Conservation (phyloP, 2,888 invertebrate species). For the Hyposoter didymator region DNA sequence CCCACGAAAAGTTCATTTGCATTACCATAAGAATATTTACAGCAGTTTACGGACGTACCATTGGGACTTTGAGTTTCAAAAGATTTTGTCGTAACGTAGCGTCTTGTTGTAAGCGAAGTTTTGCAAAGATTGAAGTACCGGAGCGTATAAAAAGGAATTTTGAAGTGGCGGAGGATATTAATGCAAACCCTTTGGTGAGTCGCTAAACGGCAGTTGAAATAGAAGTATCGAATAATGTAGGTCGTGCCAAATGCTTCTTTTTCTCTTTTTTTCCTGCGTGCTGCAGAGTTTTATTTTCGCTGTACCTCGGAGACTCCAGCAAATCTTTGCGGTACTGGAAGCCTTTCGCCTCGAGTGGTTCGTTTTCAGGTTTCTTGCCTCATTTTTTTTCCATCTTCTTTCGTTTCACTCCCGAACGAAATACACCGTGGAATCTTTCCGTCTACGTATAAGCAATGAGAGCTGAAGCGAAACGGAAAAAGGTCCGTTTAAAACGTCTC, state of each 20-base stretch:
- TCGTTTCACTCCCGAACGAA: slow-evolving; percentile 40
- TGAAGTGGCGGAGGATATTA: slow-evolving; percentile 40
- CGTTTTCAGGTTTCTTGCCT: slow-evolving; percentile 62
- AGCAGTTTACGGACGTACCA: background rate
- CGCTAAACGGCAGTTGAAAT: slow-evolving; percentile 50
- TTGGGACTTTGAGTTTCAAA: background rate
- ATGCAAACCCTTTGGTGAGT: slow-evolving; percentile 31
- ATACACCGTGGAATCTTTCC: slow-evolving; percentile 50
- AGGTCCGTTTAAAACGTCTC: slow-evolving; percentile 60
- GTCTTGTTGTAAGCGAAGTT: background rate
- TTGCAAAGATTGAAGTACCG: background rate
- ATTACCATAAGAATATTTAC: background rate
- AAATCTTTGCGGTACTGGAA: slow-evolving; percentile 64
- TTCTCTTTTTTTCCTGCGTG: slow-evolving; percentile 19
- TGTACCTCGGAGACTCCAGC: slow-evolving; percentile 24
- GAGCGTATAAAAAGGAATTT: slow-evolving; percentile 38
- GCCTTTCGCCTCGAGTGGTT: slow-evolving; percentile 65
- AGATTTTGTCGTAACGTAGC: background rate
- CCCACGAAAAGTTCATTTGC: background rate
- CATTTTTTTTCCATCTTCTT: slow-evolving; percentile 29
- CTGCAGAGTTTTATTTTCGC: slow-evolving; percentile 3
- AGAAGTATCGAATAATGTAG: slow-evolving; percentile 65
- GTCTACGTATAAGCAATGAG: slow-evolving; percentile 44
- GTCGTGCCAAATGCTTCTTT: slow-evolving; percentile 51
- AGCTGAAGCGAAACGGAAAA: slow-evolving; percentile 53